A percentile compares a stretch with the other conserved stretches of the same genome.
Conservation (phyloP, 2,113 vertebrate genomes). For the Larimichthys crocea region DNA sequence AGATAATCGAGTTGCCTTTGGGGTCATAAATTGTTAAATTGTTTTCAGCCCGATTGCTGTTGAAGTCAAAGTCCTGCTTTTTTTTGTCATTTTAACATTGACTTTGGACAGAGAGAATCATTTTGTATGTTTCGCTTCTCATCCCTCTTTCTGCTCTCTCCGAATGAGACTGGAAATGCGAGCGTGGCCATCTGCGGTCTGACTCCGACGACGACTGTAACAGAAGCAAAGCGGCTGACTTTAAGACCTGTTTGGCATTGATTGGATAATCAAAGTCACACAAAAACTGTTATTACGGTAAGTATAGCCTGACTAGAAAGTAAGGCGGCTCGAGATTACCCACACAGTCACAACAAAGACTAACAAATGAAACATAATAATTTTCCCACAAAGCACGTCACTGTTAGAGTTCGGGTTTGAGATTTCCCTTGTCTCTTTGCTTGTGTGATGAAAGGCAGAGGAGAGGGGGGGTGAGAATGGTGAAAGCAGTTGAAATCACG, state of each 20-base stretch:
- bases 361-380: not conserved
- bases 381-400: constrained; percentile 14
- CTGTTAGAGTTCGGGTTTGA: not conserved
- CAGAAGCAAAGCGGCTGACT: constrained; percentile 9
- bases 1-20: constrained; percentile 15
- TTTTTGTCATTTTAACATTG: too few relatives aligned
- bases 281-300: constrained; percentile 13
- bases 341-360: not conserved
- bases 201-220: not conserved
- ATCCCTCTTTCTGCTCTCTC: not conserved
- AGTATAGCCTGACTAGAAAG: not conserved
- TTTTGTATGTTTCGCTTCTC: not conserved
- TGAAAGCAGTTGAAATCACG: constrained; percentile 45
- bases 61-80: not conserved
- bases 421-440: constrained; percentile 17
- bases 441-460: not conserved
- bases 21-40: constrained; percentile 5
- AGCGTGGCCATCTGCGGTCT: not conserved
- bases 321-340: constrained; percentile 16
- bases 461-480: constrained; percentile 4
- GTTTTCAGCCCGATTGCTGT: not conserved
- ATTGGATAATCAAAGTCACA: constrained; percentile 3
- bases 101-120: not conserved
- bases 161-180: not conserved
- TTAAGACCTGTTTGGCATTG: constrained; percentile 6